These are phyloP conservation scores for Passer montanus DNA, from an alignment of 2,113 vertebrate species.

Conservation along the genomic window DNA sequence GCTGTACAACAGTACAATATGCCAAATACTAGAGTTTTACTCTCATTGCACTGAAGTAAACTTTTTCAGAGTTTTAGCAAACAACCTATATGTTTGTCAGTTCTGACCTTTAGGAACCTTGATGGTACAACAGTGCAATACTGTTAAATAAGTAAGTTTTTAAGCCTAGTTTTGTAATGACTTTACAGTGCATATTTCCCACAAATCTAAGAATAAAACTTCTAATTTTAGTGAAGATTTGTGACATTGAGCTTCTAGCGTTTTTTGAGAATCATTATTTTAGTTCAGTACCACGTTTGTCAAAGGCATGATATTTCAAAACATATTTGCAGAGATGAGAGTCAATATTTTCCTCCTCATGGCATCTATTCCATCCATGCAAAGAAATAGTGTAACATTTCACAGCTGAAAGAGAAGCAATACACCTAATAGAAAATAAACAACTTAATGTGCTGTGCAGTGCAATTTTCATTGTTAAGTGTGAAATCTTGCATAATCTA, in stretches of 20 bases:
- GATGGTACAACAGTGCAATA: not conserved
- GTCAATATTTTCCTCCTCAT: not conserved
- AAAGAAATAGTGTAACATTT: not conserved
- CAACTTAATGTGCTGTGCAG: constrained; percentile 26
- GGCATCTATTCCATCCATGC: not conserved
- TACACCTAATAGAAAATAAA: constrained; percentile 1
- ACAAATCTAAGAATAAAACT: not conserved
- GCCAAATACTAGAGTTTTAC: not conserved
- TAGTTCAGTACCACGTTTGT: not conserved
- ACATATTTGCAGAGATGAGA: not conserved
- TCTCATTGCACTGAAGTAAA: not conserved
- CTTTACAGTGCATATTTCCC: not conserved
- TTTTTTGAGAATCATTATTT: not conserved
- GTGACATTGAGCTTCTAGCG: not conserved
- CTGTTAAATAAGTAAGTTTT: not conserved
- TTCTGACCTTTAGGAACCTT: not conserved
- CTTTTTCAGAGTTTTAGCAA: not conserved
- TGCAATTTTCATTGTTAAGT: not conserved
- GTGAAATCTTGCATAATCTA: not conserved
- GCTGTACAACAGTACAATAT: not conserved
- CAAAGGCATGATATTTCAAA: not conserved
- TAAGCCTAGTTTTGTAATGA: not conserved
- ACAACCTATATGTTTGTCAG: not conserved
- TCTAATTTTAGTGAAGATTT: not conserved
- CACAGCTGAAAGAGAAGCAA: not conserved